Conservation (phyloP, 92 coral and sea anemone species). For the Parazoanthus darwini region DNA sequence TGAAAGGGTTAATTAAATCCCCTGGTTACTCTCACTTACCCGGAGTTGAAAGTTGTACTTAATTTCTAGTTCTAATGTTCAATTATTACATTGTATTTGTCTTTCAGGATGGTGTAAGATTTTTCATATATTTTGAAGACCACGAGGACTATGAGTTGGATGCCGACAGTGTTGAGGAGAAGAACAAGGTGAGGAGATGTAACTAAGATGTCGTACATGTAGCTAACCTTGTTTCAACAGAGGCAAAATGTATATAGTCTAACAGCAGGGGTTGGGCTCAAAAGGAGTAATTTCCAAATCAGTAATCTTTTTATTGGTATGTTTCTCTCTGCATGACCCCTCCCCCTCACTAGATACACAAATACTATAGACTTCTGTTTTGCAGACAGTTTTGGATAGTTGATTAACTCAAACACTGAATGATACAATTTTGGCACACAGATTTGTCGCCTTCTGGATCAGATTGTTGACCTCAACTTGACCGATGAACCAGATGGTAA, state of each 20-base stretch:
- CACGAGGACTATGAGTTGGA: constrained; percentile 90
- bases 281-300: too few relatives aligned
- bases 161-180: constrained; percentile 96
- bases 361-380: too few relatives aligned
- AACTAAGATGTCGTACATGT: too few relatives aligned
- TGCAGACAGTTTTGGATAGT: background rate
- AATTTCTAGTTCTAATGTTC: too few relatives aligned
- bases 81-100: background rate
- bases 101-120: constrained; percentile 93
- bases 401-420: background rate
- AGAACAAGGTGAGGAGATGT: constrained; percentile 73
- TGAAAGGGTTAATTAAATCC: too few relatives aligned
- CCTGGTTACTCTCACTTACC: too few relatives aligned
- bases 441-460: constrained; percentile 81
- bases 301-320: background rate
- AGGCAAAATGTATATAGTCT: background rate
- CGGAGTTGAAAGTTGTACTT: background rate
- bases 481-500: constrained; percentile 81
- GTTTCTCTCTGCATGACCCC: background rate
- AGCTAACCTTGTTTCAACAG: background rate
- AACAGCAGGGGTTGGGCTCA: too few relatives aligned
- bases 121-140: constrained; percentile 84
- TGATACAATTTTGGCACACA: constrained; percentile 1
- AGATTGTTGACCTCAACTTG: constrained; percentile 76
- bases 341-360: too few relatives aligned